These are phyloP conservation scores for Pentalonia nigronervosa DNA, from an alignment of 1,140 invertebrate genomes.

Conservation along the genomic window DNA sequence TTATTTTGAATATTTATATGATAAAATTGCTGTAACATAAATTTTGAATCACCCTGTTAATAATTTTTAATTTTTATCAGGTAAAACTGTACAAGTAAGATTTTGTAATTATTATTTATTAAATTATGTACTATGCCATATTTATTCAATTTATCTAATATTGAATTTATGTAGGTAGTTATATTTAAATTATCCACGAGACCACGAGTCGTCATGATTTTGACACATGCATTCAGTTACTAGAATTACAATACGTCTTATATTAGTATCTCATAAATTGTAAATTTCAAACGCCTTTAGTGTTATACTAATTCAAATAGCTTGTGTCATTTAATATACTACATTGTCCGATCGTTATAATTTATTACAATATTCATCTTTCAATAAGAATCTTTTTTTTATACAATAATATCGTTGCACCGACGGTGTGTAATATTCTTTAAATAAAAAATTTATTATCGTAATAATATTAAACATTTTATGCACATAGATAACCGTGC, in stretches of 20 bases:
- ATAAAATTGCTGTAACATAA: too few relatives aligned
- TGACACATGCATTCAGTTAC: neutral
- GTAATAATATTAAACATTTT: neutral
- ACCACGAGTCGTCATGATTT: neutral
- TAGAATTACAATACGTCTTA: neutral
- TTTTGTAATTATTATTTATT: neutral
- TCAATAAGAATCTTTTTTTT: neutral
- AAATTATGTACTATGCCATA: neutral
- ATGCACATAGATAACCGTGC: neutral
- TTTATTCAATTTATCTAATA: neutral
- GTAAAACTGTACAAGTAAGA: neutral
- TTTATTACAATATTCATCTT: neutral
- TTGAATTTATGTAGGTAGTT: neutral
- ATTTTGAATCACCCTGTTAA: too few relatives aligned
- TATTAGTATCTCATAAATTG: neutral
- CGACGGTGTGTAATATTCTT: neutral
- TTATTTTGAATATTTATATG: too few relatives aligned
- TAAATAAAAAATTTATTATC: neutral
- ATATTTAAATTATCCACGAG: neutral
- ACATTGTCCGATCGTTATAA: neutral
- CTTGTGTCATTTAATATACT: neutral
- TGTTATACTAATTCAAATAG: neutral
- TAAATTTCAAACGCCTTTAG: neutral
- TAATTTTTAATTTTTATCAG: neutral
- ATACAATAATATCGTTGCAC: neutral